Percentiles rank a stretch among this genome's conserved stretches.
Conservation (phyloP, 1,140 invertebrate species). For the Amphibalanus amphitrite region DNA sequence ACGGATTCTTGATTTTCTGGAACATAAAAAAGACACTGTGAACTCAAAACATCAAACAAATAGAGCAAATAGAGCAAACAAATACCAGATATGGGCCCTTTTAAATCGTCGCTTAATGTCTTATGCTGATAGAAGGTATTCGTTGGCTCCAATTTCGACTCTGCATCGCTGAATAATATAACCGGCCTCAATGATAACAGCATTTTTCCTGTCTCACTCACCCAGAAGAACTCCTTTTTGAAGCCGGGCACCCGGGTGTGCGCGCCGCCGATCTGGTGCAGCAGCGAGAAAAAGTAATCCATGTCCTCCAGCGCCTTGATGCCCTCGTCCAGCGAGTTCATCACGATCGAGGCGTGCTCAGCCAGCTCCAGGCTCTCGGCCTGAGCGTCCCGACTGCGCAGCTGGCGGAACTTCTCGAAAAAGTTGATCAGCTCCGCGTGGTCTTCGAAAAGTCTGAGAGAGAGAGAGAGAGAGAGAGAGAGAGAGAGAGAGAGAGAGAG, state of each 20-base stretch:
- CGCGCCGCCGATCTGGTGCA: constrained; percentile 60
- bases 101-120: no score
- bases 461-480: constrained; percentile 6
- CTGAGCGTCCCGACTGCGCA: constrained; percentile 61
- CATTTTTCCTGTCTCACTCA: constrained; percentile 28
- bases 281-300: constrained; percentile 61
- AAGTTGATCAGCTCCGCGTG: constrained; percentile 57
- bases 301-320: constrained; percentile 68
- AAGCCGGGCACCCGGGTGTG: constrained; percentile 68
- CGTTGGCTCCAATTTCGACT: no score
- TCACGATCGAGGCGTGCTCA: constrained; percentile 71
- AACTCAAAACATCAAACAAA: no score
- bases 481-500: background rate
- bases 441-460: constrained; percentile 64
- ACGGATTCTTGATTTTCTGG: constrained; percentile 77
- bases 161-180: no score
- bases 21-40: constrained; percentile 23
- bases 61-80: no score
- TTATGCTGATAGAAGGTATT: no score
- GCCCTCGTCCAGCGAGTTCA: constrained; percentile 60
- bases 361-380: constrained; percentile 52
- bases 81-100: no score
- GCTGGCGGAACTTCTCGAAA: constrained; percentile 59
- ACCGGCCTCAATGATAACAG: no score
- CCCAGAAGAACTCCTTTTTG: constrained; percentile 71